Base-by-base conservation (phyloP, 2,113 vertebrate species). In the Orientallactaga bullata region DNA sequence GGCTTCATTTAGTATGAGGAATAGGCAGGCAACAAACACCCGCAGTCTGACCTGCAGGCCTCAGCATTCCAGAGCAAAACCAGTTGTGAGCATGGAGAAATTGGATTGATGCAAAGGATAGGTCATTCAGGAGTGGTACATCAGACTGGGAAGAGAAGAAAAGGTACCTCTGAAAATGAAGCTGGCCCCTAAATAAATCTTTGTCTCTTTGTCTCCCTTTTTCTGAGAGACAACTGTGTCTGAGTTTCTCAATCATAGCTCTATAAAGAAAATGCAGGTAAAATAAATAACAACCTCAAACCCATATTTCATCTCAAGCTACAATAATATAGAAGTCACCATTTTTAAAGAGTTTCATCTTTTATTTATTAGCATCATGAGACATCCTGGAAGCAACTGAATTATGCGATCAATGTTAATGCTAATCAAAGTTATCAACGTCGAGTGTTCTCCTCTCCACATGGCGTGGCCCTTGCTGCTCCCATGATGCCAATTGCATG, bases 351-450 rank as follows among this genome's bases (percentile, higher is more conserved):
- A 73, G 20, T 85, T 58, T 91, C 96, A 97, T 97, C 94, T 97
- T 97, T 97, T 97, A 96, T 96, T 96, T 96, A 97, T 95, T 87
- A 93, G 95, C 84, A 95, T 96, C 90, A 84, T 58, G 95, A 94
- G 88, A 86, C 97, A 96, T 97, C 96, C 95, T 96, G 96, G 96
- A 97, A 88, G 80, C 84, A 97, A 96, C 85, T 81, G 95, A 97
- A 97, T 97, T 97, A 97, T 96, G 95, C 72, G 92, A 96, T 96
- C 95, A 83, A 92, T 94, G 95, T 96, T 88, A 97, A 94, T 89
- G 94, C 89, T 97, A 97, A 96, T 97, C 96, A 97, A 96, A 97
- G 92, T 95, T 95, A 98, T 97, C 92, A 97, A 94, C 87, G 92
- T 96, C 77, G 95, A 97, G 97, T 98, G 97, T 97, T 97, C 96